These are phyloP conservation scores for Leptothorax acervorum DNA, from an alignment of 2,888 invertebrate genomes.

Conservation along the genomic window DNA sequence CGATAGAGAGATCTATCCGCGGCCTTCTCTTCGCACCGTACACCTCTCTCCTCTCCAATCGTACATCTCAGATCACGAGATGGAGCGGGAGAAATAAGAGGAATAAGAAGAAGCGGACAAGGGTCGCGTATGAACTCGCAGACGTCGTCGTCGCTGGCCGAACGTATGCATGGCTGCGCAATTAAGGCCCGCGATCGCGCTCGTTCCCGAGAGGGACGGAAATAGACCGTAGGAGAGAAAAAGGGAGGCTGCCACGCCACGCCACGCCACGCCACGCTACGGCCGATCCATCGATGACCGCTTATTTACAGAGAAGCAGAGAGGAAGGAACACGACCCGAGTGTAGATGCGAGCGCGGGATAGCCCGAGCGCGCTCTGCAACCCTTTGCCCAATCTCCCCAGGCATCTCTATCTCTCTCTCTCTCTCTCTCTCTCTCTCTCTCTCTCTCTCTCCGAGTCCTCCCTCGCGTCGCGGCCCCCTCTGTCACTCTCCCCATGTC, in stretches of 20 bases:
- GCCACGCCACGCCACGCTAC: constrained; percentile 54
- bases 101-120: constrained; percentile 49
- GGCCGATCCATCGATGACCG: constrained; percentile 83
- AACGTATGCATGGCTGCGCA: constrained; percentile 52
- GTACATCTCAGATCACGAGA: constrained; percentile 35
- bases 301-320: constrained; percentile 83
- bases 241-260: constrained; percentile 23
- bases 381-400: constrained; percentile 75
- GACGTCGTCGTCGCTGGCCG: constrained; percentile 36
- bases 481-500: constrained; percentile 38
- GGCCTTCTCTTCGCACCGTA: constrained; percentile 14
- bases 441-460: constrained; percentile 55
- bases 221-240: constrained; percentile 32
- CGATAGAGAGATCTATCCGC: constrained; percentile 51
- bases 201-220: constrained; percentile 14
- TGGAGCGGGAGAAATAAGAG: constrained; percentile 8
- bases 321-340: constrained; percentile 76
- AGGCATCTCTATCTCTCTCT: constrained; percentile 69
- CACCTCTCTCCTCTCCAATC: constrained; percentile 25
- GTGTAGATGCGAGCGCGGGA: constrained; percentile 76
- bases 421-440: constrained; percentile 65
- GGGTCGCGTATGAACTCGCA: constrained; percentile 47
- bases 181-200: constrained; percentile 51
- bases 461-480: constrained; percentile 18
- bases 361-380: constrained; percentile 72